Base-by-base conservation (phyloP, 2,113 vertebrate species). In the Noctilio leporinus region DNA sequence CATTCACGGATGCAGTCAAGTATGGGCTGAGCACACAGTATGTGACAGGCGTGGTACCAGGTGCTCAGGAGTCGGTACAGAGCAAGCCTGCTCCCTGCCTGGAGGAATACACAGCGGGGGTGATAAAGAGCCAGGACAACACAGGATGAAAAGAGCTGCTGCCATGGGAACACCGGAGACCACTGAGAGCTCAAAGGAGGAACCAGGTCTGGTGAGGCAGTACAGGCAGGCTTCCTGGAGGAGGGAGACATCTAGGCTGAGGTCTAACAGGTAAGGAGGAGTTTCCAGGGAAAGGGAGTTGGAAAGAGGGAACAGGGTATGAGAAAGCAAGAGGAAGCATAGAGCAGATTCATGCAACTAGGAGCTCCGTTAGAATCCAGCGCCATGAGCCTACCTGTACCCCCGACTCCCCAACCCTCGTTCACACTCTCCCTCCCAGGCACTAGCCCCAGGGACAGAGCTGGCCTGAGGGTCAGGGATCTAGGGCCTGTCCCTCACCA, bases 401-500 rank as follows among this genome's bases (percentile, higher is more conserved):
- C 73, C 7, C 20, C 2, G 19, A n/a, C n/a, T n/a, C 38, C 47
- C 33, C 26, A 26, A 5, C 3, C 40, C 40, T 51, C 33, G 0
- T 7, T 35, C 80, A 38, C 70, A 14, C 67, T n/a, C 40, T 9
- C 38, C 81, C 73, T 47, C 59, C 67, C 12, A 45, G 62, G 69
- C 45, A 16, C 10, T 10, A 0, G 67, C 24, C 22, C 43, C n/a
- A n/a, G 53, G 20, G 40, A 14, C 57, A 7, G 22, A 77, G 89
- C 91, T 78, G 53, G 59, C 35, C 28, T 28, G 16, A 57, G 55
- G 73, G 80, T n/a, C 4, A 47, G 78, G 7, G 62, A 4, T 76
- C 69, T 59, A 17, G 84, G 17, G 7, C 55, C 80, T 24, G 33
- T 17, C 78, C 47, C 96, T 95, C 86, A 98, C 98, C 98, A 67